These are phyloP conservation scores for Hippopotamyrus pictus DNA, from an alignment of 2,797 vertebrate species.

Conservation along the genomic window DNA sequence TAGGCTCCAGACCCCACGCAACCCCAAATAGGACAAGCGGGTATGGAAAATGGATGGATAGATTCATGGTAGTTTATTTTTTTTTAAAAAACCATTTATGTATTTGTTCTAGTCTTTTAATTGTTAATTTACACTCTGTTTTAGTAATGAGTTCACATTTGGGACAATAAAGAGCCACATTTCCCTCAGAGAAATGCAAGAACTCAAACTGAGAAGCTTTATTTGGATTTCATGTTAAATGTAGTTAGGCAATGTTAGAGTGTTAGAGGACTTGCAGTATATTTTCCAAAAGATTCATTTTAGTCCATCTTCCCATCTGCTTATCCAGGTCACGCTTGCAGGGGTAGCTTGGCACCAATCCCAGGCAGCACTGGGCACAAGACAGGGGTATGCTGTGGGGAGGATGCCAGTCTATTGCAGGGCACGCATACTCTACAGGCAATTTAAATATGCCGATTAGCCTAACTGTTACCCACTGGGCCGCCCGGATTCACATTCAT, in stretches of 20 bases:
- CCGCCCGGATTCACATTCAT: background rate
- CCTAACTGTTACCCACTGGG: background rate
- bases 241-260: background rate
- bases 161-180: background rate
- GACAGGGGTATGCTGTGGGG: background rate
- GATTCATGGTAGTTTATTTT: background rate
- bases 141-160: background rate
- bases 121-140: background rate
- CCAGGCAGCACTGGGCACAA: background rate
- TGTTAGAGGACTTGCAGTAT: background rate
- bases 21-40: background rate
- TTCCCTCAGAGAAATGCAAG: background rate
- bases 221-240: background rate
- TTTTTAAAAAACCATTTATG: background rate
- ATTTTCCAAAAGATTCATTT: background rate
- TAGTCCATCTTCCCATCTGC: background rate
- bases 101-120: background rate
- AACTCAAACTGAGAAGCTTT: background rate
- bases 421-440: background rate
- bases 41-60: background rate
- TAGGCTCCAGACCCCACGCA: background rate
- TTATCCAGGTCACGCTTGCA: background rate
- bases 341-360: background rate
- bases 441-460: background rate
- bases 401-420: background rate